Evolutionary conservation across 2,113 vertebrate genomes (phyloP), one percentile per base, ranked within the genome.

Genomic region (Eptesicus fuscus): DNA sequence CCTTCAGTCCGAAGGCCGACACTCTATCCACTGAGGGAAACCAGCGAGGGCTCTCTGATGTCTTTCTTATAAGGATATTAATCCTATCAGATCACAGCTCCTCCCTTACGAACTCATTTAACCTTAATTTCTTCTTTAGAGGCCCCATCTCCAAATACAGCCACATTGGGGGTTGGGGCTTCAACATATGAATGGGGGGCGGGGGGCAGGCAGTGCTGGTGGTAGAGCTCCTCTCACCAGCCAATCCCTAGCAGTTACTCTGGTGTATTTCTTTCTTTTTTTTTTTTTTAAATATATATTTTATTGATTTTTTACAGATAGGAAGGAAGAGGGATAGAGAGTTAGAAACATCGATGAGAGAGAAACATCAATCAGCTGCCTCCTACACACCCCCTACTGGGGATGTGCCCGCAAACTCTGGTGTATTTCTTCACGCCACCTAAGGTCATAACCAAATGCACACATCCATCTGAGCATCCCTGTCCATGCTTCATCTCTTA

Each of bases 81-180:
- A 71, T 86, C 28, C 47, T 61, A 82, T 82, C 30, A 7, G 37
- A 77, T 90, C 18, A 49, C 12, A 20, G 69, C 16, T 51, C 65
- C 44, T 83, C 40, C 70, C 37, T 82, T 67, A 83, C 42, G 56
- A 88, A n/a, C 11, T 69, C 92, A 53, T 74, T 92, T 83, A 83
- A 83, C 49, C 7, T 73, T 88, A 83, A 88, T 92, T 83, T 88
- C 65, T 79, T 92, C 70, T 42, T 80, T n/a, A 59, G 32, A 74
- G 30, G 30, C 9, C 9, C 35, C 65, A 35, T 51, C 35, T 87
- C 47, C 59, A 94, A 71, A 86, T 28, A 49, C 0, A 77, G 59
- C n/a, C 28, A 69, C 14, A 2, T 4, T 20, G 47, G 12, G 25
- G 40, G 8, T 8, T 53, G 61, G 70, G 70, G 67, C 67, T 82